Evolutionary conservation across 2,888 invertebrate genomes (phyloP).

Genomic region (Argyresthia goedartella): DNA sequence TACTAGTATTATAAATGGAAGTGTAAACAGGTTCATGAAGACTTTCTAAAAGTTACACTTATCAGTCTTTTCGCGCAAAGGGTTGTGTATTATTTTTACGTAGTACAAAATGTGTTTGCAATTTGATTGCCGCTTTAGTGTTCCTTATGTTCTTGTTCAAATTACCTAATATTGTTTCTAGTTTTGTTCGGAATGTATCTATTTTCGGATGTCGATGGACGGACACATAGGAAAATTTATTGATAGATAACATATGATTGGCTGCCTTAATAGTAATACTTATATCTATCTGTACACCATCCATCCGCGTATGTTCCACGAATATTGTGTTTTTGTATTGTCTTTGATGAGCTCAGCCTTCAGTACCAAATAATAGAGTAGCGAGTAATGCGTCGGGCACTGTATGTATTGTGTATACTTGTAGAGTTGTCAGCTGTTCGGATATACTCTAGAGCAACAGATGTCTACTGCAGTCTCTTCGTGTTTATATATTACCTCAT

Average conservation of each 20-base stretch:
- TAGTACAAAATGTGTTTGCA: constrained; percentile 71
- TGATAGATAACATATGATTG: constrained; percentile 30
- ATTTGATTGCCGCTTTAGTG: constrained; percentile 70
- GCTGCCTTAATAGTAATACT: constrained; percentile 57
- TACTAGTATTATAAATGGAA: constrained; percentile 50
- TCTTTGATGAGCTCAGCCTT: constrained; percentile 21
- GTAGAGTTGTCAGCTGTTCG: too few relatives aligned
- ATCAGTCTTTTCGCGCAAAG: constrained; percentile 69
- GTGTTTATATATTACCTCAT: constrained; percentile 49
- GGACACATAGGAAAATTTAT: constrained; percentile 6
- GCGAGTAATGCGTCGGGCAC: constrained; percentile 14
- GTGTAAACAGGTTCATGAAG: constrained; percentile 29
- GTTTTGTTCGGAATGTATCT: constrained; percentile 1
- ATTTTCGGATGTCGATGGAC: constrained; percentile 3
- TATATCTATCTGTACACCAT: constrained; percentile 38
- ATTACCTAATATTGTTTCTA: constrained; percentile 29
- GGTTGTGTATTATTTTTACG: constrained; percentile 71
- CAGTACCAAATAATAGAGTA: constrained; percentile 64
- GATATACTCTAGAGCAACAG: constrained; percentile 20
- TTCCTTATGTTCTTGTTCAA: constrained; percentile 63
- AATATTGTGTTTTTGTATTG: constrained; percentile 20
- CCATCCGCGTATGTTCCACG: constrained; percentile 34
- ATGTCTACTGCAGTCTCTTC: constrained; percentile 7
- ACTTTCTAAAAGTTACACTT: constrained; percentile 62
- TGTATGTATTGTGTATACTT: constrained; percentile 7